phyloP scores from a whole-genome alignment of 1,140 invertebrate genomes.

The Aphis gossypii region DNA sequence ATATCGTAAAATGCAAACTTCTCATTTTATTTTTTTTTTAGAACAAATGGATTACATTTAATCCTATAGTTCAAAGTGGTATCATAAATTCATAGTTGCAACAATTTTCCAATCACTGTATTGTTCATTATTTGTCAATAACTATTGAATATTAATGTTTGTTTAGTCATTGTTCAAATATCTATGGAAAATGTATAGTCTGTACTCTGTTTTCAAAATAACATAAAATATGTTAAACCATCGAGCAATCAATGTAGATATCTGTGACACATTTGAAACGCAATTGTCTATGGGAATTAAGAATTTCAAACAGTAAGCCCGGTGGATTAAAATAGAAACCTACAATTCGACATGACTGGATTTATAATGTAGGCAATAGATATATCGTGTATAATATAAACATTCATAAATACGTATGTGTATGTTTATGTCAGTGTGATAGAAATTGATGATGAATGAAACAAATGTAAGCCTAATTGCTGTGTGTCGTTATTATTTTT shows the following conservation, averaged over 20 bases:
- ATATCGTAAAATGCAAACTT: background rate
- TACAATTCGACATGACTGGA: background rate
- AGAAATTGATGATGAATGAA: background rate
- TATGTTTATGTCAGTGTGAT: background rate
- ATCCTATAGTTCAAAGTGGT: background rate
- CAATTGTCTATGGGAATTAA: background rate
- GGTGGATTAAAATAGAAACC: background rate
- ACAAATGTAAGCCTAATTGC: conserved; percentile 7
- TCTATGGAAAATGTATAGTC: background rate
- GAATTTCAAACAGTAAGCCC: background rate
- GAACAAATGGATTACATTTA: background rate
- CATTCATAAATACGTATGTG: background rate
- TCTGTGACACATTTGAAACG: background rate
- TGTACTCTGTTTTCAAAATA: background rate
- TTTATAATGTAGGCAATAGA: background rate
- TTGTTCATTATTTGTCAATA: background rate
- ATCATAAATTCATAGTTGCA: background rate
- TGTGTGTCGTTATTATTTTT: background rate
- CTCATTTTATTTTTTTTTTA: background rate
- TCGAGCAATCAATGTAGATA: too few relatives aligned
- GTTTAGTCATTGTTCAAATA: background rate
- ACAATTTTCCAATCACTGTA: background rate
- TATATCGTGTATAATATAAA: background rate
- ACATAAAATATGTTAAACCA: background rate
- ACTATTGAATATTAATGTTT: background rate